These are phyloP conservation scores for Ceratoteleas bidentatus DNA, from an alignment of 1,140 invertebrate species.

Conservation along the genomic window DNA sequence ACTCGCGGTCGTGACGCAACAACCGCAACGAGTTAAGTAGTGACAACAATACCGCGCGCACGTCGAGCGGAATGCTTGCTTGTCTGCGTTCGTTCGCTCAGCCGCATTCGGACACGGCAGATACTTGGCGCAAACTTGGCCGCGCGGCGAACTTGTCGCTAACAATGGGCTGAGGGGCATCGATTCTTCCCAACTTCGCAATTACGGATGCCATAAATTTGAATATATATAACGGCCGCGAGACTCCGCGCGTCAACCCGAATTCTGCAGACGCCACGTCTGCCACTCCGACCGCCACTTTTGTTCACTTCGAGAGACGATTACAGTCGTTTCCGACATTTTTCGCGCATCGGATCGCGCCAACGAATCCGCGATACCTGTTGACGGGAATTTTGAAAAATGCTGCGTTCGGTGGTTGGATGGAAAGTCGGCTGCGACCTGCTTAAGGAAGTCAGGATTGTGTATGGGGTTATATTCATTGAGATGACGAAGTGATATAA, in stretches of 20 bases:
- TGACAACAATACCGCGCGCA: constrained; percentile 35
- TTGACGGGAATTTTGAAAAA: too few species aligned
- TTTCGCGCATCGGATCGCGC: too few species aligned
- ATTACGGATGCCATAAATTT: constrained; percentile 40
- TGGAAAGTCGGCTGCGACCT: too few species aligned
- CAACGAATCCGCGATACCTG: too few species aligned
- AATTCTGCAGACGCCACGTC: background rate
- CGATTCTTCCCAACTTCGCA: constrained; percentile 19
- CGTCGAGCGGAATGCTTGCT: constrained; percentile 37
- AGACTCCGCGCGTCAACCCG: background rate
- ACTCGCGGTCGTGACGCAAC: constrained; percentile 29
- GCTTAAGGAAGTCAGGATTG: too few species aligned
- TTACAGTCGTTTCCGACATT: constrained; percentile 1
- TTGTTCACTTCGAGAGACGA: constrained; percentile 8
- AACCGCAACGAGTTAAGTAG: constrained; percentile 39
- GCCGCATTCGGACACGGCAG: constrained; percentile 34
- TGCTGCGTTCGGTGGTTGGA: too few species aligned
- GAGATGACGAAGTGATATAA: too few species aligned
- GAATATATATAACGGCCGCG: constrained; percentile 11
- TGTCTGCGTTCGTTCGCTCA: constrained; percentile 40
- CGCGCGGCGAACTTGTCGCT: constrained; percentile 13
- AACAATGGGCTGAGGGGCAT: constrained; percentile 24
- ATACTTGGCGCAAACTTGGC: constrained; percentile 28
- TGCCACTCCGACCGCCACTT: background rate
- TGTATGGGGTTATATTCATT: too few species aligned